Conservation (phyloP, 2,113 vertebrate species). For the Dicerorhinus sumatrensis region DNA sequence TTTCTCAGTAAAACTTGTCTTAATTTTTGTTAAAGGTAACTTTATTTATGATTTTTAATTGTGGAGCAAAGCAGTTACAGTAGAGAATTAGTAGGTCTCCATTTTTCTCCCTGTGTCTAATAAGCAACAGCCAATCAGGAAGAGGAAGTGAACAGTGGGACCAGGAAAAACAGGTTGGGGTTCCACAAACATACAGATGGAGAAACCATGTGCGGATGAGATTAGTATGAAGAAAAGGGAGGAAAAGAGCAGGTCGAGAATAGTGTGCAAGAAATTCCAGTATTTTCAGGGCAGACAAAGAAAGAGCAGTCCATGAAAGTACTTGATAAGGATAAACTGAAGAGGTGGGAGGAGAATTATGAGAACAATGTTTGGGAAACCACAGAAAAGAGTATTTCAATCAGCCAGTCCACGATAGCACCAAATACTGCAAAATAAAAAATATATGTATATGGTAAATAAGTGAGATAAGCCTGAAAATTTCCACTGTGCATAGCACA, state of each 20-base stretch:
- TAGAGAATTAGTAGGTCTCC: not conserved
- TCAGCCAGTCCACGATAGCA: not conserved
- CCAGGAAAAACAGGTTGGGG: not conserved
- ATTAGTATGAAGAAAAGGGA: not conserved
- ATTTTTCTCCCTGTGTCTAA: not conserved
- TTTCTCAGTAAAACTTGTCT: not conserved
- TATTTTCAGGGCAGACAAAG: not conserved
- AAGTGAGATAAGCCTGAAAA: not conserved
- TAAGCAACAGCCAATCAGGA: not conserved
- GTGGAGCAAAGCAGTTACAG: not conserved
- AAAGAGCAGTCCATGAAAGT: not conserved
- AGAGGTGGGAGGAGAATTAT: not conserved
- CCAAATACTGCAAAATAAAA: not conserved
- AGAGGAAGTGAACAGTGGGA: not conserved
- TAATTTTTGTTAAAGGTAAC: not conserved
- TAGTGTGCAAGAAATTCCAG: not conserved
- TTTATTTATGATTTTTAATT: constrained; percentile 6
- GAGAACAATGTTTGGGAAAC: not conserved
- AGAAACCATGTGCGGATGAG: not conserved
- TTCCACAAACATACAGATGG: not conserved
- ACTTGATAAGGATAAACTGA: not conserved
- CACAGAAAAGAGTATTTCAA: not conserved
- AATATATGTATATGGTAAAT: not conserved
- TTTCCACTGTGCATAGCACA: not conserved
- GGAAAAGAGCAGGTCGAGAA: not conserved